Evolutionary conservation across 2,797 vertebrate species (phyloP).

Genomic region (Lophius americanus): DNA sequence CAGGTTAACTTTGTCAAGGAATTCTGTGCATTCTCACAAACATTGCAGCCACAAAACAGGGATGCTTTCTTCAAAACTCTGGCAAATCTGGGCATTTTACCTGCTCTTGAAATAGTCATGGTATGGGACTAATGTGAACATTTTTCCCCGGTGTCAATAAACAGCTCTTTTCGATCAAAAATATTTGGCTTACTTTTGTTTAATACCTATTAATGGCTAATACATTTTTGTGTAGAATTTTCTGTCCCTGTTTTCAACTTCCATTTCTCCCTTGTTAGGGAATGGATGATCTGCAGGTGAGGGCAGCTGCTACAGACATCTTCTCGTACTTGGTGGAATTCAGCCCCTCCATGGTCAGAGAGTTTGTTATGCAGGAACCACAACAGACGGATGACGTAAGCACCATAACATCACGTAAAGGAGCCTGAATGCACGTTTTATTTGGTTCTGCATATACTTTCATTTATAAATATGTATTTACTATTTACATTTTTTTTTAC

Average conservation of each 20-base stretch:
- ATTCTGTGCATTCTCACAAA: constrained; percentile 97
- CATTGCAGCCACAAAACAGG: constrained; percentile 94
- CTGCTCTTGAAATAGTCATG: constrained; percentile 97
- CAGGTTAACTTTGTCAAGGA: constrained; percentile 98
- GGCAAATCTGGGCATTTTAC: constrained; percentile 95
- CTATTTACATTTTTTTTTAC: too few species aligned
- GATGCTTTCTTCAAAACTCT: constrained; percentile 97
- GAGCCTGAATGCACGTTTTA: not conserved
- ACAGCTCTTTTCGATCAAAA: too few species aligned
- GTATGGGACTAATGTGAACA: constrained; percentile 69
- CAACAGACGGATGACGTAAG: constrained; percentile 96
- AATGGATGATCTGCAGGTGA: constrained; percentile 98
- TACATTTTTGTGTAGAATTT: not conserved
- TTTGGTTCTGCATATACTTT: not conserved
- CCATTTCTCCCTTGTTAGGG: constrained; percentile 77
- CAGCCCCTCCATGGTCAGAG: constrained; percentile 98
- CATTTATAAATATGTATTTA: not conserved
- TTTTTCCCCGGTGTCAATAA: too few species aligned
- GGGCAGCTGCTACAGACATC: constrained; percentile 97
- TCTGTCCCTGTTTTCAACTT: not conserved
- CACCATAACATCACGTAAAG: not conserved
- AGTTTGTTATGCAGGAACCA: constrained; percentile 99
- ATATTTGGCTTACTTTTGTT: not conserved
- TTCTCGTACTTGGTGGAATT: constrained; percentile 99
- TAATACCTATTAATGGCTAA: not conserved